Evolutionary conservation across 2,888 invertebrate genomes (phyloP).

Genomic region (Cepaea hortensis): DNA sequence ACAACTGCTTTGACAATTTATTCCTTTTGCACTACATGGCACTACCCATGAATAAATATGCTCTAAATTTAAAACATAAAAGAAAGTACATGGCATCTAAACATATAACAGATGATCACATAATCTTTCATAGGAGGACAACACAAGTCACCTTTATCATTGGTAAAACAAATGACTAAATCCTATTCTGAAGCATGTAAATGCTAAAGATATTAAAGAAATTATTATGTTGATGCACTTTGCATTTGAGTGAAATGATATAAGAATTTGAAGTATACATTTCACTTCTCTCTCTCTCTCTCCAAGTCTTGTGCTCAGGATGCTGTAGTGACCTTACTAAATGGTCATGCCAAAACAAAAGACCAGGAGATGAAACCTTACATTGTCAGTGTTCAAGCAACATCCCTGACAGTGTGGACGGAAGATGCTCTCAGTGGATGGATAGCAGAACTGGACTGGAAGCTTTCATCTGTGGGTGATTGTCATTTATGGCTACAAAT

Average conservation of each 20-base stretch:
- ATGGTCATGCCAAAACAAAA: conserved; percentile 28
- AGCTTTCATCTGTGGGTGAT: conserved; percentile 48
- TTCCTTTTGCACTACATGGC: no score
- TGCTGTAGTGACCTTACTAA: conserved; percentile 44
- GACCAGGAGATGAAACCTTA: conserved; percentile 32
- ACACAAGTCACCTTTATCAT: no score
- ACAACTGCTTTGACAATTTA: no score
- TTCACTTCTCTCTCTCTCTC: not conserved
- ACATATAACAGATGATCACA: no score
- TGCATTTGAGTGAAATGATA: not conserved
- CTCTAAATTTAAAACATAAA: no score
- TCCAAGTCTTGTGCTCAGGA: conserved; percentile 50
- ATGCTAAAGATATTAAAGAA: no score
- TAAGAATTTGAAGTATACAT: not conserved
- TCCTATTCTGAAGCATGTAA: no score
- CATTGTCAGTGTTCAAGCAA: conserved; percentile 50
- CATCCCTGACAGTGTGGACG: conserved; percentile 52
- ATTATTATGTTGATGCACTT: no score
- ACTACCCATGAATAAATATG: no score
- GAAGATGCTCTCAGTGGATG: conserved; percentile 43
- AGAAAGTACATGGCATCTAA: no score
- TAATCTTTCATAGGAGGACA: no score
- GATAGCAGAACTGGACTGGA: conserved; percentile 55
- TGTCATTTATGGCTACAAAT: not conserved
- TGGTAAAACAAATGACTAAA: no score